Evolutionary conservation across 2,888 invertebrate species (phyloP), one percentile per base, ranked within the genome.

Genomic region (Parnassius smintheus): DNA sequence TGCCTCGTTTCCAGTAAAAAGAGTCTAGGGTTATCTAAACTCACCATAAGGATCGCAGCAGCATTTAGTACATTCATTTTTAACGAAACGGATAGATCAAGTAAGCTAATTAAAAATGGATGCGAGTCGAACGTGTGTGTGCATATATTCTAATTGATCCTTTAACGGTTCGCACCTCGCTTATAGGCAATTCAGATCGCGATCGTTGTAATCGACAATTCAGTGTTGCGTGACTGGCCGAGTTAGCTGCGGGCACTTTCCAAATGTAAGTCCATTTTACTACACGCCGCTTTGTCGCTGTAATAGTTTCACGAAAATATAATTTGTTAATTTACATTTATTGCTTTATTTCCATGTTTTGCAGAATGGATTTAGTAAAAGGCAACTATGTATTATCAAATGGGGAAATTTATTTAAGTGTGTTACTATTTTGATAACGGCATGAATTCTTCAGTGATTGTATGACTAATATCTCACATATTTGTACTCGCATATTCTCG

Each of bases 151-250:
- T 56, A 63, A 63, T 63, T 59, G 59, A 55, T 56, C 55, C 59
- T 51, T 59, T 59, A 55, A 63, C 59, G 42, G 59, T 59, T 59
- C 51, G 56, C 63, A 59, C 68, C 70, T 68, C 71, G 68, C 72
- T 72, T 69, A 71, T 73, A 68, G 69, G 74, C 71, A 69, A 71
- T 69, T 75, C 66, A 66, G 73, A 78, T 76, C 76, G 76, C 72
- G 75, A 74, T 80, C 72, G 72, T 75, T 77, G 74, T 75, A 79
- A 81, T 79, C 73, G 74, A 65, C 69, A 66, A 68, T 76, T 74
- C 72, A 72, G 74, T 78, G 78, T 85, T 78, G 83, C 85, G 85
- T 86, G 84, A 81, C 79, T 68, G 66, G 65, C 67, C 69, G 66
- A 70, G 71, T 71, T 77, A 72, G 76, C 68, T 50, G 58, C 62